phyloP scores from a whole-genome alignment of 1,140 invertebrate species.

The Drosophila serrata region DNA sequence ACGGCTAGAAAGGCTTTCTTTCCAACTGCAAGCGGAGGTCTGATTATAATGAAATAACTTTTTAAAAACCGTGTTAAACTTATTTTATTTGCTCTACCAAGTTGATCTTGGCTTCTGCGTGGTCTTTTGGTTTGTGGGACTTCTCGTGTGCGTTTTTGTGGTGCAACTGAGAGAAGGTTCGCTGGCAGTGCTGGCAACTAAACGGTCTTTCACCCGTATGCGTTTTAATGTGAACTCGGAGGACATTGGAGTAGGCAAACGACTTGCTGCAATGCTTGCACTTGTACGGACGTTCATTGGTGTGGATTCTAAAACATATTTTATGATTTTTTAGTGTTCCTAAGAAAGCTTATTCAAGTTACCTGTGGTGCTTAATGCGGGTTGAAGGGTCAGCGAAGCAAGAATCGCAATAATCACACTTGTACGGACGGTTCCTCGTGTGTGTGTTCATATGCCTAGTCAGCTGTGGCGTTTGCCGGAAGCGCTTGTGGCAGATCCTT shows the following conservation, averaged over 20 bases:
- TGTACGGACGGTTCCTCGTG: conserved; percentile 74
- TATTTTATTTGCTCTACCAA: not conserved
- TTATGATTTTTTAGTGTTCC: not conserved
- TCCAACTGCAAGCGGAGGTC: not conserved
- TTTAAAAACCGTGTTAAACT: not conserved
- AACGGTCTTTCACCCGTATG: conserved; percentile 75
- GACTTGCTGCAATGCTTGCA: conserved; percentile 68
- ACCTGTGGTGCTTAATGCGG: conserved; percentile 87
- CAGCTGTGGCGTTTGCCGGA: conserved; percentile 71
- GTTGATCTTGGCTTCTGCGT: not conserved
- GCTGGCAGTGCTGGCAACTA: conserved; percentile 61
- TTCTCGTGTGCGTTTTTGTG: conserved; percentile 78
- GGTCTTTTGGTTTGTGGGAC: conserved; percentile 21
- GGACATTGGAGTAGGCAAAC: conserved; percentile 77
- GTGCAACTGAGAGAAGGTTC: conserved; percentile 67
- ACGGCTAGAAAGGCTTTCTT: too few species aligned
- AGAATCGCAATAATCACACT: conserved; percentile 88
- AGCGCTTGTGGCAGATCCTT: conserved; percentile 81
- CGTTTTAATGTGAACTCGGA: conserved; percentile 69
- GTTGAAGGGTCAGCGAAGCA: conserved; percentile 89
- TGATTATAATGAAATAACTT: not conserved
- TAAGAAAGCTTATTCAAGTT: not conserved
- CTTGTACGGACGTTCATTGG: conserved; percentile 76
- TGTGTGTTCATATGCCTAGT: conserved; percentile 80
- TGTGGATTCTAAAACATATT: conserved; percentile 65